Evolutionary conservation across 2,888 invertebrate genomes (phyloP).

Genomic region (Trachelus stipa): DNA sequence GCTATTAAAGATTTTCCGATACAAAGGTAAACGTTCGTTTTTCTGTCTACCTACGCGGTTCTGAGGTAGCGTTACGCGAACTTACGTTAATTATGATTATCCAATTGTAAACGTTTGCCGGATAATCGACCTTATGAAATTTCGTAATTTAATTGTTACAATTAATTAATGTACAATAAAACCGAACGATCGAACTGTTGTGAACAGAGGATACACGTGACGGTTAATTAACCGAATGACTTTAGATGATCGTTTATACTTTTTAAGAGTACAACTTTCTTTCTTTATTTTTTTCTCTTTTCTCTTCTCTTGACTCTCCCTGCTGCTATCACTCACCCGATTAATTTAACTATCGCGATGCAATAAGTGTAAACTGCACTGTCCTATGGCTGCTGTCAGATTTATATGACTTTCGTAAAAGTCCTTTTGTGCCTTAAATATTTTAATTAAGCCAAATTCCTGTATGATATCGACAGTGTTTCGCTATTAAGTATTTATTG

Average conservation of each 20-base stretch:
- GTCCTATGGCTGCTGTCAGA: not conserved
- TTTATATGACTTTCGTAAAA: not conserved
- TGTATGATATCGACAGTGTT: not conserved
- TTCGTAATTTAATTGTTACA: not conserved
- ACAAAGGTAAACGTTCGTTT: conserved; percentile 8
- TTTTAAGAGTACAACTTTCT: not conserved
- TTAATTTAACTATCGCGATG: not conserved
- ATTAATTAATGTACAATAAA: not conserved
- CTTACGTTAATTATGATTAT: not conserved
- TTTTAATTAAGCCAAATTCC: not conserved
- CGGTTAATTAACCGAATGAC: not conserved
- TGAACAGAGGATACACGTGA: not conserved
- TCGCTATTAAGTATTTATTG: not conserved
- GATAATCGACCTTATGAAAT: not conserved
- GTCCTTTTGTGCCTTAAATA: not conserved
- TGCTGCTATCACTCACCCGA: not conserved
- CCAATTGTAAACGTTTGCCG: not conserved
- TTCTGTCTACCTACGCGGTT: not conserved
- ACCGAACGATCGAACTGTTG: not conserved
- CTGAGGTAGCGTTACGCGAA: not conserved
- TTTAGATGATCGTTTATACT: not conserved
- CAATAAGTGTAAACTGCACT: not conserved
- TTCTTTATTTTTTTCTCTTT: not conserved
- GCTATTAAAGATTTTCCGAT: conserved; percentile 17
- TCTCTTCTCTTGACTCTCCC: not conserved